Conservation (phyloP, 2,113 vertebrate species). For the Rallus limicola region DNA sequence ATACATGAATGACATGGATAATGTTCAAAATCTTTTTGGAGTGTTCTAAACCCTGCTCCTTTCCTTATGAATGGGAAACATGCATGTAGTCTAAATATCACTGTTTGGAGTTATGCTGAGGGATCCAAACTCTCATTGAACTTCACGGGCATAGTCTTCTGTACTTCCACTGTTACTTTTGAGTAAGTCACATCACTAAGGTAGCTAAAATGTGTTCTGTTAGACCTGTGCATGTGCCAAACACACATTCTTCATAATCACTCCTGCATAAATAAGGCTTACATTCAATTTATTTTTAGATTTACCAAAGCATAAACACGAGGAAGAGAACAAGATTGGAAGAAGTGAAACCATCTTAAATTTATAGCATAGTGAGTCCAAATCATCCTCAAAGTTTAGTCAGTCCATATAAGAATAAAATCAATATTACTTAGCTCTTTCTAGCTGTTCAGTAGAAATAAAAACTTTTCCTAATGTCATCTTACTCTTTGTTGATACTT, state of each 20-base stretch:
- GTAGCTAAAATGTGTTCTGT: neutral
- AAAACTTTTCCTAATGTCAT: conserved; percentile 18
- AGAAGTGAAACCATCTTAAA: neutral
- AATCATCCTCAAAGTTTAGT: neutral
- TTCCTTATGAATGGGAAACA: neutral
- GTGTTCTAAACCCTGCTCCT: neutral
- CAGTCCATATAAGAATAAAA: conserved; percentile 12
- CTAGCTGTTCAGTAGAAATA: conserved; percentile 3
- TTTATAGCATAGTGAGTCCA: neutral
- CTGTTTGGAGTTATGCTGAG: neutral
- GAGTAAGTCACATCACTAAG: neutral
- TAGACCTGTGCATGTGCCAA: neutral
- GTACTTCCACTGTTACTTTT: neutral
- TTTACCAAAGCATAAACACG: neutral
- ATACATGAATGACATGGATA: neutral
- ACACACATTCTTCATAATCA: neutral
- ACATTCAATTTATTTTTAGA: neutral
- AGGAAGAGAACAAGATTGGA: neutral
- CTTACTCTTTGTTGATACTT: conserved; percentile 23
- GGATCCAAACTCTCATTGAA: neutral
- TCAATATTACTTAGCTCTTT: neutral
- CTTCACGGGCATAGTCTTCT: neutral
- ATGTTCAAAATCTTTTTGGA: neutral
- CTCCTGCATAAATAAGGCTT: neutral
- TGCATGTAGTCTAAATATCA: neutral